Percentiles rank a stretch among this genome's conserved stretches.
phyloP scores from a whole-genome alignment of 2,797 vertebrate genomes.

The Sebastes paucispinis region DNA sequence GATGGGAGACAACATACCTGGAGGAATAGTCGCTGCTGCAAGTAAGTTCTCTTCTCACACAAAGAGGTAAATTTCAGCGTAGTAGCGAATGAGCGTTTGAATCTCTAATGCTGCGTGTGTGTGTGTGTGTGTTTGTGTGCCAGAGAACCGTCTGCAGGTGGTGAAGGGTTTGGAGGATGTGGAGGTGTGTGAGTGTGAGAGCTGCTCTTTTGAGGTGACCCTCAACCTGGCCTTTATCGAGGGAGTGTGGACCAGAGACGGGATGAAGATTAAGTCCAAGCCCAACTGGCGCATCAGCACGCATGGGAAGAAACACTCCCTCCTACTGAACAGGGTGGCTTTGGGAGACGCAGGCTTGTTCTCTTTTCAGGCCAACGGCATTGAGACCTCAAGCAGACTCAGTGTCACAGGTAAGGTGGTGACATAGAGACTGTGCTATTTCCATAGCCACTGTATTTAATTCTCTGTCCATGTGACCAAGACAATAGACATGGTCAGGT shows the following conservation, averaged over 20 bases:
- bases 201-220: conserved; percentile 86
- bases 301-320: conserved; percentile 85
- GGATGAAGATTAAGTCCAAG: conserved; percentile 84
- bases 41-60: conserved; percentile 58
- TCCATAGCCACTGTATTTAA: background rate
- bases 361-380: conserved; percentile 86
- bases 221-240: conserved; percentile 88
- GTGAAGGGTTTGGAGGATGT: conserved; percentile 86
- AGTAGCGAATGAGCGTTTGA: background rate
- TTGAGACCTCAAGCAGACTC: conserved; percentile 86
- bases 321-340: conserved; percentile 82
- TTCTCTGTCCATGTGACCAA: background rate
- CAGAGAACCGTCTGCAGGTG: conserved; percentile 90
- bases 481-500: background rate
- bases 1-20: conserved; percentile 71
- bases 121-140: conserved; percentile 14
- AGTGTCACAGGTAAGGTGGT: conserved; percentile 85
- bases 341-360: conserved; percentile 87
- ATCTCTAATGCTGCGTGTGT: conserved; percentile 1
- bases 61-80: background rate
- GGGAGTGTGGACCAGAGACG: conserved; percentile 88
- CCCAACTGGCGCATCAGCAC: conserved; percentile 80
- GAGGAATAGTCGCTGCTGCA: conserved; percentile 75
- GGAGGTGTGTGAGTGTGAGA: conserved; percentile 85
- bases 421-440: background rate